phyloP scores from a whole-genome alignment of 2,113 vertebrate genomes.

The Hippotragus niger region DNA sequence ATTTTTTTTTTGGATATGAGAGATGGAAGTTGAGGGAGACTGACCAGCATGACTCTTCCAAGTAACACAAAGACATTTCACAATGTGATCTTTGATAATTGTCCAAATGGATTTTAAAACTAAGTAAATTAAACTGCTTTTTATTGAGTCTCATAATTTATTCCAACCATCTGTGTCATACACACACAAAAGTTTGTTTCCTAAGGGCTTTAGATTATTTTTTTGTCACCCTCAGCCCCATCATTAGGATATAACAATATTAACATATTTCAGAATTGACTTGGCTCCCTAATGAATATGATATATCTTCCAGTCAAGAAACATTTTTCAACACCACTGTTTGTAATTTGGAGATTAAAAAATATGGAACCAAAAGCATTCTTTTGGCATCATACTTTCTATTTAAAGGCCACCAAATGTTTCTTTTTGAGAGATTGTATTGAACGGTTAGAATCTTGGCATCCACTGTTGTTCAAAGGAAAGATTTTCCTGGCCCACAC shows the following conservation, averaged over 20 bases:
- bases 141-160: conserved; percentile 81
- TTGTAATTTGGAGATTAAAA: conserved; percentile 73
- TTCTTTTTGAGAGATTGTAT: conserved; percentile 75
- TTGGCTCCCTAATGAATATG: conserved; percentile 24
- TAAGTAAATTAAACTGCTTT: conserved; percentile 77
- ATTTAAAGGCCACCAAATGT: conserved; percentile 82
- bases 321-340: conserved; percentile 63
- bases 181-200: conserved; percentile 70
- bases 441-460: conserved; percentile 71
- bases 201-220: conserved; percentile 70
- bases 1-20: background rate
- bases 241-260: conserved; percentile 33
- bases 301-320: conserved; percentile 73
- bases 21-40: background rate
- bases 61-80: conserved; percentile 66
- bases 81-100: conserved; percentile 73
- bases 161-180: conserved; percentile 82
- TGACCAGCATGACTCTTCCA: conserved; percentile 37
- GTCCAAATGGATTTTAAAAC: conserved; percentile 81
- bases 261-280: conserved; percentile 66
- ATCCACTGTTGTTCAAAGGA: background rate
- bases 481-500: conserved; percentile 58
- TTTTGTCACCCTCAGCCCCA: background rate
- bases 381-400: conserved; percentile 74
- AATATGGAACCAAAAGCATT: conserved; percentile 62